Conservation (phyloP, 2,113 vertebrate genomes). For the Phycodurus eques region DNA sequence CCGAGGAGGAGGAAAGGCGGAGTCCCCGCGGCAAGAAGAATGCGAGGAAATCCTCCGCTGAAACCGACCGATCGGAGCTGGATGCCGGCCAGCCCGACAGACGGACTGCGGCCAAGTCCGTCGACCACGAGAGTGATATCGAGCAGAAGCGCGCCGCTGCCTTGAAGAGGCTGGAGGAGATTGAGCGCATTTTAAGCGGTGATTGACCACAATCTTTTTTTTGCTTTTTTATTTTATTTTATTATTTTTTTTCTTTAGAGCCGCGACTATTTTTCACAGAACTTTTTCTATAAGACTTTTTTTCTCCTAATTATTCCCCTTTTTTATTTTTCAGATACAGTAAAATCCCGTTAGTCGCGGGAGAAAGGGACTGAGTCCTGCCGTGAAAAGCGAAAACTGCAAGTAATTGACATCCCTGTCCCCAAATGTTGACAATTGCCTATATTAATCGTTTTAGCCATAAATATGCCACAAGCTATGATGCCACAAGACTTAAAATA, state of each 20-base stretch:
- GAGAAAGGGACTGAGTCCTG: not conserved
- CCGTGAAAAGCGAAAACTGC: not conserved
- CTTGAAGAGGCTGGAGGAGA: constrained; percentile 96
- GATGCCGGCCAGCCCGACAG: constrained; percentile 73
- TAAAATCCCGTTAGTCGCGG: not conserved
- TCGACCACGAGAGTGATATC: constrained; percentile 92
- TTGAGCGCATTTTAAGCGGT: constrained; percentile 94
- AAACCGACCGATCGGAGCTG: constrained; percentile 67
- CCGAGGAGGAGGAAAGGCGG: constrained; percentile 55
- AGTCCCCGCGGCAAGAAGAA: constrained; percentile 66
- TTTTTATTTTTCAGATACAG: not conserved
- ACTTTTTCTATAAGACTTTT: not conserved
- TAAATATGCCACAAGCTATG: not conserved
- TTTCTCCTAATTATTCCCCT: not conserved
- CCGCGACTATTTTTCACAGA: not conserved
- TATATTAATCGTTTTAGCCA: not conserved
- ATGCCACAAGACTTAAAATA: not conserved
- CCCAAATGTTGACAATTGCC: not conserved
- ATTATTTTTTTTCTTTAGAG: constrained; percentile 6
- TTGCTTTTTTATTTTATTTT: constrained; percentile 15
- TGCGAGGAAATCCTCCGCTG: constrained; percentile 70
- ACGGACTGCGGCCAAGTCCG: constrained; percentile 82
- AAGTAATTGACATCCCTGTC: not conserved
- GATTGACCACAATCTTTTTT: constrained; percentile 71
- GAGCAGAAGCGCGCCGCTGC: constrained; percentile 95